Percentiles rank a stretch among this genome's conserved stretches.
These are phyloP conservation scores for Resseliella maxima DNA, from an alignment of 2,888 invertebrate genomes.

Conservation along the genomic window DNA sequence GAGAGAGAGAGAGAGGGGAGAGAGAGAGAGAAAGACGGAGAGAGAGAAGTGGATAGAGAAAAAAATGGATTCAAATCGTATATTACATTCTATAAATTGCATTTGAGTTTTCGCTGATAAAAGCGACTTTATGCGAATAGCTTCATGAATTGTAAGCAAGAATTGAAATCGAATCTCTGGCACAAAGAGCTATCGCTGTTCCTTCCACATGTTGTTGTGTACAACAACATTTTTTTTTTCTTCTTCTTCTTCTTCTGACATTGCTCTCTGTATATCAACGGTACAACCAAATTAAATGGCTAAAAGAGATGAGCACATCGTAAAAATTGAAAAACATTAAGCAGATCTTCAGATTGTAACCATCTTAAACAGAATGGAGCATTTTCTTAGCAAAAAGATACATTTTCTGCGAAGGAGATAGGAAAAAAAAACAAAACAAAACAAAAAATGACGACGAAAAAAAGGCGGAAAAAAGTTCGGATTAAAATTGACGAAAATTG, in stretches of 20 bases:
- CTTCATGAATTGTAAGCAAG: not conserved
- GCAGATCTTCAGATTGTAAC: not conserved
- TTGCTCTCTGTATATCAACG: not conserved
- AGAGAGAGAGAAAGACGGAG: not conserved
- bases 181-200: not conserved
- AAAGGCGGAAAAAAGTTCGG: not conserved
- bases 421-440: too few relatives aligned
- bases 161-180: not conserved
- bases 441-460: too few relatives aligned
- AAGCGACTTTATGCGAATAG: not conserved
- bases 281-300: conserved; percentile 20
- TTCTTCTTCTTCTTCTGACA: not conserved
- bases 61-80: conserved; percentile 46
- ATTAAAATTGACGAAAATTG: conserved; percentile 39
- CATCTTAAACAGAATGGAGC: not conserved
- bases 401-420: too few relatives aligned
- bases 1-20: not conserved
- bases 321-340: conserved; percentile 26
- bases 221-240: not conserved
- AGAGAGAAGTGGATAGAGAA: not conserved
- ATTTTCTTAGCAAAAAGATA: not conserved
- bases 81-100: conserved; percentile 46
- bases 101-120: conserved; percentile 48
- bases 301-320: conserved; percentile 22
- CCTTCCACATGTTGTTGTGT: too few relatives aligned